These are phyloP conservation scores for Ianthella basta DNA, from an alignment of 37 sponge, comb jelly and placozoan species.

Conservation along the genomic window DNA sequence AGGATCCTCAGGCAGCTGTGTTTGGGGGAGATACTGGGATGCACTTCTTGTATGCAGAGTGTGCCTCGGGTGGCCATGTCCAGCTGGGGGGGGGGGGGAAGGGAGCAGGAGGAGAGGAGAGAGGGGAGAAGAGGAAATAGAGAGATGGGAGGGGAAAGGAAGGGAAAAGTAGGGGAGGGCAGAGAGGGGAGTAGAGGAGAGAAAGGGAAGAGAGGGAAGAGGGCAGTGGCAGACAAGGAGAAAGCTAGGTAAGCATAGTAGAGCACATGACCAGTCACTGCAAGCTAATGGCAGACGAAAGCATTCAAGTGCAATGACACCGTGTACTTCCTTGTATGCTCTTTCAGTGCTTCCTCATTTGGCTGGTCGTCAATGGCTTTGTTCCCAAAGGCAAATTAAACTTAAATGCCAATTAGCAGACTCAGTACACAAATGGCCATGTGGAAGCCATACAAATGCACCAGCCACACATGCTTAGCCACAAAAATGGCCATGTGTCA, in stretches of 20 bases:
- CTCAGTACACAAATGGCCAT: neutral
- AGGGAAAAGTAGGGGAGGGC: neutral
- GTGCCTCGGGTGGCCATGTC: conserved; percentile 71
- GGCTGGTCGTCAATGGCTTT: too few relatives aligned
- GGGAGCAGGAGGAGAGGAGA: neutral
- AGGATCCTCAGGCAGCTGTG: conserved; percentile 82
- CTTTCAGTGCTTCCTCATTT: too few relatives aligned
- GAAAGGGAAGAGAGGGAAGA: neutral
- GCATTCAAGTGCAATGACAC: too few relatives aligned
- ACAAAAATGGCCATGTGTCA: too few relatives aligned
- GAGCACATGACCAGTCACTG: neutral
- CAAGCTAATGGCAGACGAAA: neutral
- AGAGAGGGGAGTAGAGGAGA: neutral
- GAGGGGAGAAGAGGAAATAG: neutral
- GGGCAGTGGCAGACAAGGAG: too few relatives aligned
- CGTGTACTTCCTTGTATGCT: too few relatives aligned
- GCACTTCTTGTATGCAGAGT: conserved; percentile 64
- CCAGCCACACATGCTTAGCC: too few relatives aligned
- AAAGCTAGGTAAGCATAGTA: too few relatives aligned
- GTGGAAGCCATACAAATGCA: too few relatives aligned
- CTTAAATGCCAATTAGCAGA: neutral
- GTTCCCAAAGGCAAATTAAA: too few relatives aligned
- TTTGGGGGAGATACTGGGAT: conserved; percentile 75
- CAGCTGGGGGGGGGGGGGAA: conserved; percentile 33
- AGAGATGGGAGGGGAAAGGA: too few relatives aligned